These are phyloP conservation scores for Apus apus DNA, from an alignment of 2,113 vertebrate species.

Conservation along the genomic window DNA sequence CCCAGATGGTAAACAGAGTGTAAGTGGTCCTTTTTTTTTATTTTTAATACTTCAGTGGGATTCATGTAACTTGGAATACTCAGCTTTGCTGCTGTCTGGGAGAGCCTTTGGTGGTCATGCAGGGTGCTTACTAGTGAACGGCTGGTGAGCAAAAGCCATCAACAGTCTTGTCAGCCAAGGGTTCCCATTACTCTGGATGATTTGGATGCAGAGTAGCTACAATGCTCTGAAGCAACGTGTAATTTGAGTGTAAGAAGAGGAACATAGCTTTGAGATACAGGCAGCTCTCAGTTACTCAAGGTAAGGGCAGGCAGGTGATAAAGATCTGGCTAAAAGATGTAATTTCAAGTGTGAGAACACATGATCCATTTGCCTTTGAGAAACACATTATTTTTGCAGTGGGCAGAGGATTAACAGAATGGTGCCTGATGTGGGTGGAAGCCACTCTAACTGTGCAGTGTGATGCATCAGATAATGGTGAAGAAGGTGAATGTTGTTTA, in stretches of 20 bases:
- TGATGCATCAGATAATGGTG: not conserved
- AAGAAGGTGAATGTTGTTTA: not conserved
- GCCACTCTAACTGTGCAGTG: fast-evolving
- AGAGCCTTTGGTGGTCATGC: not conserved
- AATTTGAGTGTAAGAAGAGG: not conserved
- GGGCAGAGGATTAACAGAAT: not conserved
- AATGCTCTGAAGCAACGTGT: not conserved
- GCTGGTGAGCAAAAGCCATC: not conserved
- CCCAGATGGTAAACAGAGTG: not conserved
- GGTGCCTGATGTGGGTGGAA: not conserved
- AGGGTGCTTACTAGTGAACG: not conserved
- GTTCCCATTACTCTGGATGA: fast-evolving
- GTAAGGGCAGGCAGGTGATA: not conserved
- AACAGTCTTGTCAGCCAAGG: not conserved
- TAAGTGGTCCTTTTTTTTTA: not conserved
- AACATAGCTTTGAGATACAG: not conserved
- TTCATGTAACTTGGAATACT: not conserved
- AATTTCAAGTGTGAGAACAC: fast-evolving
- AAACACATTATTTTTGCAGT: not conserved
- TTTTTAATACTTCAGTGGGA: not conserved
- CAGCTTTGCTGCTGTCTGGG: not conserved
- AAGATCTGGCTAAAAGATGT: not conserved
- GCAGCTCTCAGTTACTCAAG: not conserved
- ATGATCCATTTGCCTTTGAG: not conserved
- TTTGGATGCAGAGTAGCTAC: not conserved